These are phyloP conservation scores for Diarsia brunnea DNA, from an alignment of 2,888 invertebrate genomes.

Conservation along the genomic window DNA sequence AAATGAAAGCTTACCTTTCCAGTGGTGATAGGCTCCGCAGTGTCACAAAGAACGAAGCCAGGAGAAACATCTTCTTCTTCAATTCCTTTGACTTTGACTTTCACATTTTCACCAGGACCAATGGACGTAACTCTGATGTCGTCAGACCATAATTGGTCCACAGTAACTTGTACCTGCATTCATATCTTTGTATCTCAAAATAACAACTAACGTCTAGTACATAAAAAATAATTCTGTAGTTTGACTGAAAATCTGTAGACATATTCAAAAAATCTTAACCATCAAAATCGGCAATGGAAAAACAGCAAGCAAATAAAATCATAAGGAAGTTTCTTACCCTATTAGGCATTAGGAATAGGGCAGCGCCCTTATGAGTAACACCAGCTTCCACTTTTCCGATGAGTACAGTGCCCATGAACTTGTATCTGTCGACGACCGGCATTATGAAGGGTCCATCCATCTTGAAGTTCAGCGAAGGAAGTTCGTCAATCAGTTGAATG, in stretches of 20 bases:
- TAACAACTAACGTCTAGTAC: background rate
- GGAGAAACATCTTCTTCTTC: conserved; percentile 99
- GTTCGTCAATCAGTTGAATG: conserved; percentile 98
- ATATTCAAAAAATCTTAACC: background rate
- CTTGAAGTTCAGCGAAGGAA: conserved; percentile 97
- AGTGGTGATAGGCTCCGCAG: conserved; percentile 97
- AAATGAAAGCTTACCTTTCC: conserved; percentile 91
- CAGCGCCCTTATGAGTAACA: conserved; percentile 97
- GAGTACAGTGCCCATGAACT: conserved; percentile 99
- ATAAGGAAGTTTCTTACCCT: conserved; percentile 92
- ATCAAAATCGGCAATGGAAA: background rate
- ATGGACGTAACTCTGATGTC: conserved; percentile 99
- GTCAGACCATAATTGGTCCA: conserved; percentile 99
- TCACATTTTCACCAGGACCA: conserved; percentile 99
- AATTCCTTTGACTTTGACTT: conserved; percentile 99
- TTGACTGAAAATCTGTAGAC: background rate
- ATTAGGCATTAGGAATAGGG: conserved; percentile 99
- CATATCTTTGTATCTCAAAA: conserved; percentile 8
- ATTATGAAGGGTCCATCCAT: conserved; percentile 98
- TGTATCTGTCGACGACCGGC: conserved; percentile 99
- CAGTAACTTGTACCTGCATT: conserved; percentile 96
- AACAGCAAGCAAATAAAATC: background rate
- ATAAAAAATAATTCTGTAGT: no score
- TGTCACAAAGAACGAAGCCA: conserved; percentile 99
- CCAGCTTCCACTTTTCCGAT: conserved; percentile 99